Base-by-base conservation (phyloP, 2,113 vertebrate genomes). In the Daphoenositta chrysoptera region DNA sequence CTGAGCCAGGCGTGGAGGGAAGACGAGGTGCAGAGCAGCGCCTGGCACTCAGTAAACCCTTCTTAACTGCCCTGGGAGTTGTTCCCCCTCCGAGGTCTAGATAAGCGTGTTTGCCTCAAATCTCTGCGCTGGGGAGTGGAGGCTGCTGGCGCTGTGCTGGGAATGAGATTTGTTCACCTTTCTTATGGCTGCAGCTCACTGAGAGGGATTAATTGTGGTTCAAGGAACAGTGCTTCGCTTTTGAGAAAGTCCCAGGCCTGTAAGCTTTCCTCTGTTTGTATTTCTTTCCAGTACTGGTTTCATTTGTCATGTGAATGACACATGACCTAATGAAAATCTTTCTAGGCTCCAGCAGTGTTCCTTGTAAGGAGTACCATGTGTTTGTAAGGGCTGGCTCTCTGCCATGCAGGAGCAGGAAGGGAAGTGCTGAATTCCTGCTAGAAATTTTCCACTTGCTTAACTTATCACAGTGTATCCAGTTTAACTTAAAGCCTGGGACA, bases 101-200 rank as follows among this genome's bases (percentile, higher is more conserved):
- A 96, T 94, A 94, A 89, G 86, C 44, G 2, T 13, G 35, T 93
- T 96, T 93, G 83, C 83, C 94, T 65, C 66, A 37, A 92, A 77
- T 13, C 92, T 87, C 87, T 6, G 79, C 50, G 0, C 15, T 39
- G 79, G 4, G 18, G 11, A 64, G 70, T 0, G 0, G 35, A 63
- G 83, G 72, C 68, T 77, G 57, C 23, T 71, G 85, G 42, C 58
- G 48, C 37, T 18, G 69, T 31, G 11, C 79, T 45, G 71, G 22
- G 42, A 86, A 4, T 8, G 70, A 83, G 88, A 37, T 90, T 92
- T 88, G 69, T 30, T 61, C 90, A 80, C 91, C 82, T 87, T 89
- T 10, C 90, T 50, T 33, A 16, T 0, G 6, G 3, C 79, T 76
- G 2, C 27, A 24, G 42, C 11, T 76, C 7, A 2, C 75, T 86